These are phyloP conservation scores for Asteroscopus sphinx DNA, from an alignment of 2,888 invertebrate species.

Conservation along the genomic window DNA sequence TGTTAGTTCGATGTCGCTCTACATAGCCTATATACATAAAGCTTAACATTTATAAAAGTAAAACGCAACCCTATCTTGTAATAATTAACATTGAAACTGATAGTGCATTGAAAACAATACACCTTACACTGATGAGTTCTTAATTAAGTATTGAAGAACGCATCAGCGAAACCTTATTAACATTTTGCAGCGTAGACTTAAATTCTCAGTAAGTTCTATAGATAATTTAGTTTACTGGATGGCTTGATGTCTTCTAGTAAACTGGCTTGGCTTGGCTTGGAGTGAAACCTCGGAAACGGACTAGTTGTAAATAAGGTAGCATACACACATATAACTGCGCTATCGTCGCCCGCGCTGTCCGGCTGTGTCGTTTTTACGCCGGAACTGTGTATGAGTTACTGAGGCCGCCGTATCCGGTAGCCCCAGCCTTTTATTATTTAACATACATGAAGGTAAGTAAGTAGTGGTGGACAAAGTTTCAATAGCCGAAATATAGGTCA, in stretches of 20 bases:
- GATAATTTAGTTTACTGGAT: slow-evolving; percentile 47
- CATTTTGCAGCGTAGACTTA: slow-evolving; percentile 1
- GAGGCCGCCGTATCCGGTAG: slow-evolving; percentile 74
- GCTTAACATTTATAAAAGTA: not conserved
- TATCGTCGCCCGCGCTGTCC: slow-evolving; percentile 74
- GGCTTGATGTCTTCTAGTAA: slow-evolving; percentile 43
- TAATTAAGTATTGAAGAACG: slow-evolving; percentile 2
- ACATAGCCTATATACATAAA: not conserved
- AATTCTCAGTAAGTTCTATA: slow-evolving; percentile 22
- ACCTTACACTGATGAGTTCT: not conserved
- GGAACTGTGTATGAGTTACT: slow-evolving; percentile 85
- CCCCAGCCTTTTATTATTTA: slow-evolving; percentile 70
- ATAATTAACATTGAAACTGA: not conserved
- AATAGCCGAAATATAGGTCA: slow-evolving; percentile 54
- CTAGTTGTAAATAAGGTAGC: slow-evolving; percentile 74
- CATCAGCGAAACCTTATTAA: slow-evolving; percentile 5
- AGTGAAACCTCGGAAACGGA: slow-evolving; percentile 68
- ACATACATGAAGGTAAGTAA: slow-evolving; percentile 64
- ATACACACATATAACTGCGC: slow-evolving; percentile 70
- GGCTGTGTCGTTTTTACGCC: slow-evolving; percentile 81
- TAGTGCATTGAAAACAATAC: not conserved
- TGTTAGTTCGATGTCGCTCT: too few relatives aligned
- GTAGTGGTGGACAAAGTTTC: slow-evolving; percentile 57
- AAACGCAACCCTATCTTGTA: not conserved
- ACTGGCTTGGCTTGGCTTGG: slow-evolving; percentile 46